Conservation (phyloP, 2,888 invertebrate genomes). For the Hemicrepidius hirtus region DNA sequence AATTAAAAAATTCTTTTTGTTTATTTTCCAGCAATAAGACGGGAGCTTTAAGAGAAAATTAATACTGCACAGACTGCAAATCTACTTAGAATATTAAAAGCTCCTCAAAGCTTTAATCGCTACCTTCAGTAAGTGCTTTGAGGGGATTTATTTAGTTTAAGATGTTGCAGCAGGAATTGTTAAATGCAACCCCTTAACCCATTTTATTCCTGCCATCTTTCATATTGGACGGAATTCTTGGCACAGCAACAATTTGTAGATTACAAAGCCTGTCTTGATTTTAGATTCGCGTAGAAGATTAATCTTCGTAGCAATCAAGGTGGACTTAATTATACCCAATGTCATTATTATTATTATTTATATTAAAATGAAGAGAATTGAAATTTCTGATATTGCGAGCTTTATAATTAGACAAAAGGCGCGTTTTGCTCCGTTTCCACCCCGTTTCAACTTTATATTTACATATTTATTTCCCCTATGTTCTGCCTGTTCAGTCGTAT, state of each 20-base stretch:
- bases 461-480: constrained; percentile 13
- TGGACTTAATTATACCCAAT: constrained; percentile 10
- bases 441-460: background rate
- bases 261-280: constrained; percentile 11
- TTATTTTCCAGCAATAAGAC: no score
- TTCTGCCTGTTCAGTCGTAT: constrained; percentile 1
- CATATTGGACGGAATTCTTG: background rate
- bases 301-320: constrained; percentile 2
- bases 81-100: constrained; percentile 13
- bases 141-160: constrained; percentile 5
- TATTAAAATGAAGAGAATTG: background rate
- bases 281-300: no score
- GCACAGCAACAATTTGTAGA: constrained; percentile 13
- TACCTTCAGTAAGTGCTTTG: constrained; percentile 25
- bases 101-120: background rate
- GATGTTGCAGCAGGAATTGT: background rate
- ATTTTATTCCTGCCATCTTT: constrained; percentile 7
- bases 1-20: no score
- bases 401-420: background rate
- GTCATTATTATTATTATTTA: constrained; percentile 10
- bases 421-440: background rate
- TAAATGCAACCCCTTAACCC: constrained; percentile 5
- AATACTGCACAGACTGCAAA: no score
- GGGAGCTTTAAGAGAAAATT: no score
- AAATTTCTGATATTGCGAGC: background rate